Evolutionary conservation across 2,888 invertebrate genomes (phyloP), one percentile per base, ranked within the genome.

Genomic region (Harpagoxenus sublaevis): DNA sequence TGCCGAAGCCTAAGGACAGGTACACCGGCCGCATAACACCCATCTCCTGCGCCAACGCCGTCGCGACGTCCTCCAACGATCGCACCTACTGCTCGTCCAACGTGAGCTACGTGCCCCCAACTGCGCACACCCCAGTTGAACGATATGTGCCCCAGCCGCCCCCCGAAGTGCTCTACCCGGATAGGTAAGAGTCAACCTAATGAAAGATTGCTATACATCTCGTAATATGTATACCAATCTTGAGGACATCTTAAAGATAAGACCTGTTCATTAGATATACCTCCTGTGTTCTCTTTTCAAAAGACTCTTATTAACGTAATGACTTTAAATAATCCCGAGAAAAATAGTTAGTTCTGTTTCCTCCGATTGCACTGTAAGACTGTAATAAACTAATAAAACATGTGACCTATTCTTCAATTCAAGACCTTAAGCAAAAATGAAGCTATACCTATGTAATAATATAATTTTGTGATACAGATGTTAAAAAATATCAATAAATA

Each of bases 51-150:
- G 85, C 84, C 6, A 84, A 82, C 1, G 71, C 89, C 15, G 86
- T 77, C 42, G 88, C 85, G 5, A 81, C 81, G 12, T 86, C 90
- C 10, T 87, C 92, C 5, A 88, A 92, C 10, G 94, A 94, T 42
- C 91, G 94, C 63, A 88, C 91, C 28, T 94, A 94, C 81, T 90
- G 91, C 10, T 88, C 93, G 12, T 88, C 89, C 28, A 84, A 39
- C 15, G 83, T 75, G 9, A 86, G 91, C 77, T 97, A 97, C 91
- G 96, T 97, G 88, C 97, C 97, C 9, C 97, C 97, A 31, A 97
- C 97, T 89, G 97, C 97, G 62, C 97, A 97, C 94, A 97, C 97
- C 92, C 97, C 97, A 51, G 97, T 97, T 90, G 97, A 97, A 95
- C 96, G 97, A 92, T 97, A 97, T 94, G 97, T 97, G 92, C 97